phyloP scores from a whole-genome alignment of 2,888 invertebrate genomes.

The Byasa hedistus region DNA sequence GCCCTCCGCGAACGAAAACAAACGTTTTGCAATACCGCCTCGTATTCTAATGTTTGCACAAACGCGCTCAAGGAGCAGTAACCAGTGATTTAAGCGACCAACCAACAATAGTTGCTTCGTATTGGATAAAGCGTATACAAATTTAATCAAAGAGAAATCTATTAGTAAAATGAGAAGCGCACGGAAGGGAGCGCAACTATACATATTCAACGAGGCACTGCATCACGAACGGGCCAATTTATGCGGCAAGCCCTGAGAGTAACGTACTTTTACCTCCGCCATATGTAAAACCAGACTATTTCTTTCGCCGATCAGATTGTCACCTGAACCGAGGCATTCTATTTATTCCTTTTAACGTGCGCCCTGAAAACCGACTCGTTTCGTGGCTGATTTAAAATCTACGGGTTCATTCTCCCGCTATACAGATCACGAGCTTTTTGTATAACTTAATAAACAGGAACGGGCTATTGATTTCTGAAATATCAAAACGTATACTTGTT shows the following conservation, averaged over 20 bases:
- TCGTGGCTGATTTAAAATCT: slow-evolving; percentile 40
- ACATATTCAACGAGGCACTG: slow-evolving; percentile 80
- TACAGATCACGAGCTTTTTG: slow-evolving; percentile 38
- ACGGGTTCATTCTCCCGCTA: slow-evolving; percentile 31
- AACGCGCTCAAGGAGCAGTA: slow-evolving; percentile 44
- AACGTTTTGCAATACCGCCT: slow-evolving; percentile 34
- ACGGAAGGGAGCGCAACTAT: slow-evolving; percentile 79
- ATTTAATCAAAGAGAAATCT: slow-evolving; percentile 81
- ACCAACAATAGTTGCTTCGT: slow-evolving; percentile 70
- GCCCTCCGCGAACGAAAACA: slow-evolving; percentile 35
- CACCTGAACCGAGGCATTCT: slow-evolving; percentile 55
- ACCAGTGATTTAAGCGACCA: slow-evolving; percentile 64
- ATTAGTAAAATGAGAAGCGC: slow-evolving; percentile 79
- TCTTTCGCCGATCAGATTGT: slow-evolving; percentile 69
- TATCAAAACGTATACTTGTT: background rate
- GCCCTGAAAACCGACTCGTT: slow-evolving; percentile 42
- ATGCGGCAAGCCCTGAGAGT: slow-evolving; percentile 74
- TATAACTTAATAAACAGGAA: background rate
- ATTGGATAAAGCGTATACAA: slow-evolving; percentile 79
- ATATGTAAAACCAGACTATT: slow-evolving; percentile 77
- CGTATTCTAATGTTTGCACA: slow-evolving; percentile 42
- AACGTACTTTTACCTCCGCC: slow-evolving; percentile 73
- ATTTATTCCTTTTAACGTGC: slow-evolving; percentile 42
- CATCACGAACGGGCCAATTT: slow-evolving; percentile 79
- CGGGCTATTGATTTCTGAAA: slow-evolving; percentile 4